These are phyloP conservation scores for Punctoribates punctum DNA, from an alignment of 2,888 invertebrate genomes.

Conservation along the genomic window DNA sequence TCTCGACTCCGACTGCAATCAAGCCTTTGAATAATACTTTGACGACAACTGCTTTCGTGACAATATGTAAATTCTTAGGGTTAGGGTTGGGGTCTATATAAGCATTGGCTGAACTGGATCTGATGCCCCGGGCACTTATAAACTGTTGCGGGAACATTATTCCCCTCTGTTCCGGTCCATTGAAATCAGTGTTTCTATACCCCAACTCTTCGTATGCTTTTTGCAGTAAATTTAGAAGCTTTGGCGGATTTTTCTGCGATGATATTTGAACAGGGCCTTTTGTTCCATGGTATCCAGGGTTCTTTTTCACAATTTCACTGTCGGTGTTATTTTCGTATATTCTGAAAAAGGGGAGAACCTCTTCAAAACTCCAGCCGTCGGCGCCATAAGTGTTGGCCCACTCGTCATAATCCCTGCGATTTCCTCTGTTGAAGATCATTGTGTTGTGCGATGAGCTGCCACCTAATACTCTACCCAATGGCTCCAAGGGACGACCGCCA, in stretches of 20 bases:
- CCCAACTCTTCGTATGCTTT: not conserved
- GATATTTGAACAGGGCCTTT: too few relatives aligned
- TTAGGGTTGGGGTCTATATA: constrained; percentile 16
- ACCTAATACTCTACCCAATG: not conserved
- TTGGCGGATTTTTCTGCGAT: too few relatives aligned
- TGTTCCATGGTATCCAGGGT: too few relatives aligned
- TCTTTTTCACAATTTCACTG: too few relatives aligned
- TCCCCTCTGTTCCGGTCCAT: not conserved
- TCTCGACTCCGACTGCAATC: not conserved
- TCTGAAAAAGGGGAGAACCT: not conserved
- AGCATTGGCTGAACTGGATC: not conserved
- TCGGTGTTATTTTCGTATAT: not conserved
- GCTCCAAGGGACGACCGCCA: not conserved
- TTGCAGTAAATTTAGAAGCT: too few relatives aligned
- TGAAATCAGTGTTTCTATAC: not conserved
- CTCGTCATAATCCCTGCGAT: not conserved
- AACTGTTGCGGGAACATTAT: not conserved
- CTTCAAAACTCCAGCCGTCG: not conserved
- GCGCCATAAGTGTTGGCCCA: not conserved
- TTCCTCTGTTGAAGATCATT: not conserved
- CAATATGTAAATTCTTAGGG: not conserved
- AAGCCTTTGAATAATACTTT: not conserved
- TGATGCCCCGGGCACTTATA: not conserved
- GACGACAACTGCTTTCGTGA: not conserved
- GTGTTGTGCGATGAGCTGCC: not conserved